Evolutionary conservation across 2,888 invertebrate genomes (phyloP).

Genomic region (Mimumesa dahlbomi): DNA sequence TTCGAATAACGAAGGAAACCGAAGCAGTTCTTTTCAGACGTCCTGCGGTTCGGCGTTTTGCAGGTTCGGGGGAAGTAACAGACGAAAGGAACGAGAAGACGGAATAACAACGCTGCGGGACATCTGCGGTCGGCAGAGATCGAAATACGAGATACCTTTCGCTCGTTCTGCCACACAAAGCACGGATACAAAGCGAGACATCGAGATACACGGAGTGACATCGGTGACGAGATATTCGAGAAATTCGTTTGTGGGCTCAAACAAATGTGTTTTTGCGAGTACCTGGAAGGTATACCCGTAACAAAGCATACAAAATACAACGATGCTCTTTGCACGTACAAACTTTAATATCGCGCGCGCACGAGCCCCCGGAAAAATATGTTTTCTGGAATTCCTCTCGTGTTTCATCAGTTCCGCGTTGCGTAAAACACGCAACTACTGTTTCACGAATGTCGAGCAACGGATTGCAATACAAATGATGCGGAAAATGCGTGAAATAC

Average conservation of each 20-base stretch:
- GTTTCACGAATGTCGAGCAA: background rate
- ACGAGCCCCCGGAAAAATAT: constrained; percentile 14
- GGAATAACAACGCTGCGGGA: constrained; percentile 65
- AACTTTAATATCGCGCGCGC: constrained; percentile 34
- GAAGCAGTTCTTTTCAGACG: constrained; percentile 25
- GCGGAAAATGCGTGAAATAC: background rate
- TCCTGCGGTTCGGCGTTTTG: constrained; percentile 38
- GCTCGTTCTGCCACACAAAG: constrained; percentile 47
- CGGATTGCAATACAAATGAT: constrained; percentile 28
- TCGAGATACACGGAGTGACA: constrained; percentile 39
- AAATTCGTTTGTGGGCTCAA: constrained; percentile 52
- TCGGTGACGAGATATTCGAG: constrained; percentile 50
- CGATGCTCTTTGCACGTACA: constrained; percentile 9
- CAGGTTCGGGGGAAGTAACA: constrained; percentile 3
- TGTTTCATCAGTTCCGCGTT: constrained; percentile 1
- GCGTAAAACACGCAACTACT: background rate
- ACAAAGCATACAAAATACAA: constrained; percentile 12
- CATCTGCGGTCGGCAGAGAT: constrained; percentile 64
- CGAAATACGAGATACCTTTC: constrained; percentile 61
- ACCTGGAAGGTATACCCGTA: constrained; percentile 23
- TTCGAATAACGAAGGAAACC: constrained; percentile 36
- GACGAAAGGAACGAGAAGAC: constrained; percentile 33
- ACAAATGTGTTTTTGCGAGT: constrained; percentile 35
- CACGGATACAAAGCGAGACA: constrained; percentile 51
- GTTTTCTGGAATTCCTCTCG: constrained; percentile 6